Conservation (phyloP, 1,140 invertebrate species). For the Drosophila sucinea region DNA sequence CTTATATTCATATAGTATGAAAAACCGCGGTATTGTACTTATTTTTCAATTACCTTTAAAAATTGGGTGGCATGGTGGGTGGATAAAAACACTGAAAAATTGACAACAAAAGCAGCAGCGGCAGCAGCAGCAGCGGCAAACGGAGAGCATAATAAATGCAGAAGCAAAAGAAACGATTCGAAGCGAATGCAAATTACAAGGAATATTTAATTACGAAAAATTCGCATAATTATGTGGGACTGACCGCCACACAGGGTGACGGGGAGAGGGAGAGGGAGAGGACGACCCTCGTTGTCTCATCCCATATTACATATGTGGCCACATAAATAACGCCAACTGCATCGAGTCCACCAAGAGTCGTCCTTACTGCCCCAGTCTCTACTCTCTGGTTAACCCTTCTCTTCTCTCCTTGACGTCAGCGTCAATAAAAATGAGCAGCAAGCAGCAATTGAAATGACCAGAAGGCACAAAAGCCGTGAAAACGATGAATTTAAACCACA, state of each 20-base stretch:
- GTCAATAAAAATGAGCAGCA: constrained; percentile 60
- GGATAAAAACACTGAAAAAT: constrained; percentile 14
- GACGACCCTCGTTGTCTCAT: not conserved
- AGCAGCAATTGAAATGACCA: constrained; percentile 49
- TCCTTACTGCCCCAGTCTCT: constrained; percentile 11
- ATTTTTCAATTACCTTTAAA: constrained; percentile 81
- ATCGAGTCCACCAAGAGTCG: constrained; percentile 28
- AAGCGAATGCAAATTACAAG: constrained; percentile 76
- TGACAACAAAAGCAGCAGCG: constrained; percentile 66
- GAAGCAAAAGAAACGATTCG: constrained; percentile 34
- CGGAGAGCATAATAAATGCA: constrained; percentile 55
- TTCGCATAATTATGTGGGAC: constrained; percentile 76
- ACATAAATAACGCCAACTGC: constrained; percentile 67
- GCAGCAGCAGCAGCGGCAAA: constrained; percentile 20
- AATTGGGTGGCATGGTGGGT: constrained; percentile 29
- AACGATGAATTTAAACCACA: not conserved
- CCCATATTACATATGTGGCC: constrained; percentile 48
- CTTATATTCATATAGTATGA: constrained; percentile 32
- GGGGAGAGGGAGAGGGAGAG: too few relatives aligned
- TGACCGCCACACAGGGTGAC: constrained; percentile 27
- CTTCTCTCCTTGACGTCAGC: constrained; percentile 32
- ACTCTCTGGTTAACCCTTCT: not conserved
- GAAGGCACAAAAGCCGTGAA: constrained; percentile 22
- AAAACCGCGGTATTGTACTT: constrained; percentile 79
- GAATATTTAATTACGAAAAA: constrained; percentile 81